Base-by-base conservation (phyloP, 2,888 invertebrate species). In the Cantharis flavilabris region DNA sequence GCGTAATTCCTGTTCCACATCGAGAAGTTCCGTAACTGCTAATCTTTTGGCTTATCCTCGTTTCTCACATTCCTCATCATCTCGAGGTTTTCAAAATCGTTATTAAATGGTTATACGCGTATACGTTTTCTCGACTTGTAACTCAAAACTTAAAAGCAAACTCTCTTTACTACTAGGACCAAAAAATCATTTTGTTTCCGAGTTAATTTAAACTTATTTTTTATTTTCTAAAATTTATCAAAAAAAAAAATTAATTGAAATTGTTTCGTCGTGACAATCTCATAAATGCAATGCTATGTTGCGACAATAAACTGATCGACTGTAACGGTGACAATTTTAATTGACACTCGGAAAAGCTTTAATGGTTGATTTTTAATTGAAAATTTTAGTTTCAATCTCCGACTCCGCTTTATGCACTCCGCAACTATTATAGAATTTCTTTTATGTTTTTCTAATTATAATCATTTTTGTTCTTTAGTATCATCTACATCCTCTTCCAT, bases 11-110 rank as follows among this genome's bases (percentile, higher is more conserved):
- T 83, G 84, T 84, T 84, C 84, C 84, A 84, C 83, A 82, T 84
- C 83, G 83, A 73, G 82, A 83, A 84, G 84, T 84, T 84, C 83
- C 84, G 83, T 83, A 81, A 80, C 79, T 82, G 81, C 79, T 81
- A 77, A 77, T 77, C 77, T 74, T 77, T 74, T 49, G 64, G 30
- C 69, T 77, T 33, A 63, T 74, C 71, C 63, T 67, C 65, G 65
- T 67, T 67, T 67, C 65, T 67, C 65, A 67, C 65, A 67, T 67
- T 67, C 65, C 65, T 67, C 65, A 67, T 67, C 65, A 67, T 67
- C 65, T 67, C 65, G 65, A 67, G 65, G 65, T 67, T 67, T 67
- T 20, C 65, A 67, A 67, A 67, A 67, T 67, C 65, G 65, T 67
- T 67, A 64, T 64, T 64, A 64, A 64, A 64, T 64, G 64, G 64